Evolutionary conservation across 2,888 invertebrate genomes (phyloP).

Genomic region (Drosophila merina): DNA sequence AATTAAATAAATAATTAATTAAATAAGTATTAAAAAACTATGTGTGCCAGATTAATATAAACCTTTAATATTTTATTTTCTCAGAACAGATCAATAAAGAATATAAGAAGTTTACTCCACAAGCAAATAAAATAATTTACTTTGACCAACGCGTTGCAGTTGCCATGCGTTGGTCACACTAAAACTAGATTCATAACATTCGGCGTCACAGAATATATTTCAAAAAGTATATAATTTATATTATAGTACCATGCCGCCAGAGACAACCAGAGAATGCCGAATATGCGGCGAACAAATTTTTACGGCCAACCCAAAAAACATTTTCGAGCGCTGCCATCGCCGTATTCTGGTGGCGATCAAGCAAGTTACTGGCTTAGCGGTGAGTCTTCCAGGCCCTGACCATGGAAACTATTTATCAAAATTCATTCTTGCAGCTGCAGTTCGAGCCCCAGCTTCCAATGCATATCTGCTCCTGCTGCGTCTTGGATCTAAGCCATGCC

Average conservation of each 20-base stretch:
- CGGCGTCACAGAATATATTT: conserved; percentile 1
- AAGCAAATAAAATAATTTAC: not conserved
- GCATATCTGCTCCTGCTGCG: conserved; percentile 62
- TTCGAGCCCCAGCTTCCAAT: conserved; percentile 37
- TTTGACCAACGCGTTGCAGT: not conserved
- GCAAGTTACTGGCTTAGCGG: conserved; percentile 52
- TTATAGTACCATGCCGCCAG: not conserved
- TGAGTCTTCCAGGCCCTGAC: conserved; percentile 15
- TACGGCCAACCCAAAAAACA: conserved; percentile 48
- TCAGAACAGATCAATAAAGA: too few species aligned
- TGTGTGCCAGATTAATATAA: too few species aligned
- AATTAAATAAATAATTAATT: not conserved
- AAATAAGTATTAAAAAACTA: too few species aligned
- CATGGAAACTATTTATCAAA: not conserved
- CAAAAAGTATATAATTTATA: not conserved
- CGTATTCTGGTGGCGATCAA: conserved; percentile 43
- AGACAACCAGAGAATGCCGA: conserved; percentile 47
- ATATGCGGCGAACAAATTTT: conserved; percentile 60
- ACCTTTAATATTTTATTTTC: too few species aligned
- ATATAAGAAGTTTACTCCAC: not conserved
- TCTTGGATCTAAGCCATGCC: conserved; percentile 57
- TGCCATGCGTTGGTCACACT: not conserved
- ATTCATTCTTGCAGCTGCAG: conserved; percentile 28
- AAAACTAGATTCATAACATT: not conserved
- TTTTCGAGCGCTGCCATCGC: conserved; percentile 45